Percentiles rank a stretch among this genome's conserved stretches.
phyloP scores from a whole-genome alignment of 1,140 invertebrate species.

The Psilanteris sp. region DNA sequence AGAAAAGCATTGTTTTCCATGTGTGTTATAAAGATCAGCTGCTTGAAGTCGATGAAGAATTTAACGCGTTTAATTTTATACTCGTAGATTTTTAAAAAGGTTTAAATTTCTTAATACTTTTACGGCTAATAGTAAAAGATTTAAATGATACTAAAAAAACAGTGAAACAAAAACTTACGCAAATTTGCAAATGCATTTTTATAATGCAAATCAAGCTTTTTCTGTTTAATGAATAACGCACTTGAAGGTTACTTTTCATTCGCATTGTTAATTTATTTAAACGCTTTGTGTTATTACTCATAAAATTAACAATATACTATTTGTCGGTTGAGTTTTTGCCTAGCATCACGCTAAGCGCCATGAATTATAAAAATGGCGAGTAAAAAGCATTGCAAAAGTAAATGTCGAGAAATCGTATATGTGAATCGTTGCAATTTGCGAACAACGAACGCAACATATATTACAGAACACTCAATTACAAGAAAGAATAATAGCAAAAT shows the following conservation, averaged over 20 bases:
- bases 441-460: conserved; percentile 44
- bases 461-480: conserved; percentile 48
- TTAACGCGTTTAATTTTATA: no score
- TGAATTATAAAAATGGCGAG: conserved; percentile 46
- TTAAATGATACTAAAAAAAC: no score
- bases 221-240: conserved; percentile 3
- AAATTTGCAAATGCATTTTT: no score
- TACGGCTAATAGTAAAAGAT: no score
- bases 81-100: no score
- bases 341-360: conserved; percentile 5
- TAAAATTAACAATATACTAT: conserved; percentile 45
- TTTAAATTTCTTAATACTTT: no score
- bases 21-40: no score
- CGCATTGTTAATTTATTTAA: conserved; percentile 5
- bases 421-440: conserved; percentile 51
- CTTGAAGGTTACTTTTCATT: background rate
- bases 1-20: no score
- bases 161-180: no score
- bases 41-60: no score
- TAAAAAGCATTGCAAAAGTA: conserved; percentile 50
- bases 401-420: conserved; percentile 52
- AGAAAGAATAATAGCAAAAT: conserved; percentile 31
- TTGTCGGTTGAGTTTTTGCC: conserved; percentile 22
- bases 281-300: conserved; percentile 29
- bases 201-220: no score